phyloP scores from a whole-genome alignment of 2,888 invertebrate genomes.

The Corythucha ciliata region DNA sequence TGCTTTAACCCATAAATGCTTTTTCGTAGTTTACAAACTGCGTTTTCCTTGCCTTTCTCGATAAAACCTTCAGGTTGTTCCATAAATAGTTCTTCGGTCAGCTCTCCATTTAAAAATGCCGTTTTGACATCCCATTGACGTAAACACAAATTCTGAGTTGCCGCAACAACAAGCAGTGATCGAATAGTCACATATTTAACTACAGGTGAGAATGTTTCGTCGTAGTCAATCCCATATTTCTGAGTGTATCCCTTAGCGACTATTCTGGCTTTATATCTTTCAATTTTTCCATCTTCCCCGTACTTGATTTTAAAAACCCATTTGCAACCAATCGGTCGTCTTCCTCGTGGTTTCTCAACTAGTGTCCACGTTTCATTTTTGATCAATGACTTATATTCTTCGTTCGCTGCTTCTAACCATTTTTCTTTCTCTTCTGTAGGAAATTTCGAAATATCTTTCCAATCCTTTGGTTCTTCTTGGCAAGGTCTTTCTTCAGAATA shows the following conservation, averaged over 20 bases:
- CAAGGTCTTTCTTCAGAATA: no score
- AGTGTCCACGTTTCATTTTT: constrained; percentile 22
- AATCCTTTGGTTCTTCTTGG: no score
- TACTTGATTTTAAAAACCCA: constrained; percentile 33
- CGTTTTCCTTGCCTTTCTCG: constrained; percentile 32
- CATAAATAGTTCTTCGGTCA: constrained; percentile 39
- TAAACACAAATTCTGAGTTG: constrained; percentile 30
- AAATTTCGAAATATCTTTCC: no score
- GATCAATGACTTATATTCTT: no score
- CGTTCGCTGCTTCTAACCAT: no score
- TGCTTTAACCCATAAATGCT: no score
- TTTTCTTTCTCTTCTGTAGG: no score
- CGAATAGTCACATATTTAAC: not conserved
- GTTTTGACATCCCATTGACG: constrained; percentile 38
- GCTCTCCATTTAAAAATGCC: constrained; percentile 37
- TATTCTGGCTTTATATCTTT: constrained; percentile 36
- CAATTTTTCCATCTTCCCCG: constrained; percentile 27
- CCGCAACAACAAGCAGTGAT: constrained; percentile 32
- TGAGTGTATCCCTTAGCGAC: constrained; percentile 8
- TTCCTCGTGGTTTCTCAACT: constrained; percentile 13
- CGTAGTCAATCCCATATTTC: constrained; percentile 28
- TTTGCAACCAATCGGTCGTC: constrained; percentile 11
- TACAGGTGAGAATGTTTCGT: constrained; percentile 35
- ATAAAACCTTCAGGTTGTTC: constrained; percentile 38
- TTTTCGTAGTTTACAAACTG: no score